Conservation (phyloP, 2,113 vertebrate genomes). For the Crotalus horridus region DNA sequence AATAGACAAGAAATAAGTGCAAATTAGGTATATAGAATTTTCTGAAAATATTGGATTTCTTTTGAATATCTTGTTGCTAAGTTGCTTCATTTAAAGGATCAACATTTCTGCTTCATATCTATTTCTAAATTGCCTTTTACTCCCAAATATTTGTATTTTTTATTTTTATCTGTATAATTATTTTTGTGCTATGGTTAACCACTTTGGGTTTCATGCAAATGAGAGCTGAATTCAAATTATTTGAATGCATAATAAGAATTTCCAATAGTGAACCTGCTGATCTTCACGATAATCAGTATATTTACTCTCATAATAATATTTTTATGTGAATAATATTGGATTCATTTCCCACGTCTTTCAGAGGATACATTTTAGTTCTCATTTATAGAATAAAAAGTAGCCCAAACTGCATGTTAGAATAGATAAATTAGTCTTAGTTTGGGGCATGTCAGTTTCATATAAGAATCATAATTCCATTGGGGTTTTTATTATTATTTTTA, state of each 20-base stretch:
- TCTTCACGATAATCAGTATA: background rate
- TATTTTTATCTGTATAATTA: background rate
- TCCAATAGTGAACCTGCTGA: background rate
- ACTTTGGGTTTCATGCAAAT: background rate
- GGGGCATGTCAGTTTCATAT: background rate
- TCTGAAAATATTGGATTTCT: slow-evolving; percentile 33
- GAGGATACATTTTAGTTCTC: background rate
- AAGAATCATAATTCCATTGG: background rate
- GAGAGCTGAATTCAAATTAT: background rate
- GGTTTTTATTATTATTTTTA: background rate
- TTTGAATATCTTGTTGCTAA: background rate
- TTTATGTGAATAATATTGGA: background rate
- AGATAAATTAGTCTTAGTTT: background rate
- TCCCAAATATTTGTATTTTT: background rate
- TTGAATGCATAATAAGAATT: background rate
- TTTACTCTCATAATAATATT: background rate
- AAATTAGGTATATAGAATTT: slow-evolving; percentile 50
- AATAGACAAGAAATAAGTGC: slow-evolving; percentile 24
- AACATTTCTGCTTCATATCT: background rate
- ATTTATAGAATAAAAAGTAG: no score
- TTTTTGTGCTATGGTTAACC: background rate
- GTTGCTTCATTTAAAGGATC: slow-evolving; percentile 5
- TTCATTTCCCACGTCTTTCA: background rate
- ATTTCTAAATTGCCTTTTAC: background rate
- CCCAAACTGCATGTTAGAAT: background rate